Conservation (phyloP, 1,140 invertebrate genomes). For the Amphibalanus amphitrite region DNA sequence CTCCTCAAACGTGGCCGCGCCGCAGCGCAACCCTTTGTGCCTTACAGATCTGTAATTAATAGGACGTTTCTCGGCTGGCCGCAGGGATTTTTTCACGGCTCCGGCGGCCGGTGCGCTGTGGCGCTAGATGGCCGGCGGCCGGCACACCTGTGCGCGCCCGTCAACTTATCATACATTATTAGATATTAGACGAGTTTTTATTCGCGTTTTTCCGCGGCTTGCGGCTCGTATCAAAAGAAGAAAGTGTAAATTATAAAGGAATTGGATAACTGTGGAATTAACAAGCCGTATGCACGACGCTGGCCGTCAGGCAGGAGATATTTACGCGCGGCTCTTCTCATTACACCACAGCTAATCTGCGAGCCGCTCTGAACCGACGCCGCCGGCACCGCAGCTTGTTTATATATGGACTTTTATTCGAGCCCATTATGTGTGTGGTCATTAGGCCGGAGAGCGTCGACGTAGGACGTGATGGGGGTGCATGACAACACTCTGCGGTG, state of each 20-base stretch:
- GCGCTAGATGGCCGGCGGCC: neutral
- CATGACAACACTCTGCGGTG: neutral
- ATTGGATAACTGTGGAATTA: constrained; percentile 2
- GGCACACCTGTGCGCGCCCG: neutral
- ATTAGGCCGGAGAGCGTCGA: neutral
- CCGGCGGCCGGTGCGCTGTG: neutral
- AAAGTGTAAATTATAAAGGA: constrained; percentile 2
- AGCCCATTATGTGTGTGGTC: neutral
- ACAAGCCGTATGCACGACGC: neutral
- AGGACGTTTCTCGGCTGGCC: neutral
- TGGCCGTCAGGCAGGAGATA: neutral
- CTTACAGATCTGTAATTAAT: neutral
- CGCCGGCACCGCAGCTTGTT: neutral
- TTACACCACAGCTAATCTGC: neutral
- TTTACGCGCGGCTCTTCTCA: neutral
- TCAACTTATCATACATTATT: neutral
- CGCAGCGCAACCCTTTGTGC: neutral
- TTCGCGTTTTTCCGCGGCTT: neutral
- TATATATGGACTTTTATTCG: neutral
- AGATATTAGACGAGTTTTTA: constrained; percentile 1
- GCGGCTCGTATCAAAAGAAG: constrained; percentile 1
- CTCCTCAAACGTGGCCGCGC: neutral
- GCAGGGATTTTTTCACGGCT: neutral
- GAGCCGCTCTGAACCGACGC: too few relatives aligned
- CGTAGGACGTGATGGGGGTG: neutral